Conservation (phyloP, 2,797 vertebrate species). For the Eptatretus atami region DNA sequence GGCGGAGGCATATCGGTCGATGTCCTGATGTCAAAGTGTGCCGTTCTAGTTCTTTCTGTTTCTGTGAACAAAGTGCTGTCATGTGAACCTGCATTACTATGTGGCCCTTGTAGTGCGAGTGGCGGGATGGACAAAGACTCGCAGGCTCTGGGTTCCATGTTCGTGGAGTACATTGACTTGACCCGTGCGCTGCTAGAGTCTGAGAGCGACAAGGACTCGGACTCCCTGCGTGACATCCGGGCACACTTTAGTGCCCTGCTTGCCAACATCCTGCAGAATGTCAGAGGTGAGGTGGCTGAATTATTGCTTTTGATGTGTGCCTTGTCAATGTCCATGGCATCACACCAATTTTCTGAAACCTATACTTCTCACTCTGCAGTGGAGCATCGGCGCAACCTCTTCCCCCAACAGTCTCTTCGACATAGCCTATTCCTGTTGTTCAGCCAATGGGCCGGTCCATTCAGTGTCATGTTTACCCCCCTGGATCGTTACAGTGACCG, state of each 20-base stretch:
- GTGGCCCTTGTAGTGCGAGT: slow-evolving; percentile 28
- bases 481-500: slow-evolving; percentile 91
- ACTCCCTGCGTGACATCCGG: slow-evolving; percentile 76
- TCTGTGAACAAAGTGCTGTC: no score
- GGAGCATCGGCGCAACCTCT: slow-evolving; percentile 82
- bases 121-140: slow-evolving; percentile 82
- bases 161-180: slow-evolving; percentile 86
- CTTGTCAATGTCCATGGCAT: no score
- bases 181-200: slow-evolving; percentile 80
- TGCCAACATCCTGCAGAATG: slow-evolving; percentile 96
- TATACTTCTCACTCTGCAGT: slow-evolving; percentile 19
- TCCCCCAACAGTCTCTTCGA: slow-evolving; percentile 83
- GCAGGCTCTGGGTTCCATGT: slow-evolving; percentile 71
- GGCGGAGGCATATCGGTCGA: no score
- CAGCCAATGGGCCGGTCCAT: slow-evolving; percentile 98
- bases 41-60: no score
- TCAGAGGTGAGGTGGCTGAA: slow-evolving; percentile 33
- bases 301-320: no score
- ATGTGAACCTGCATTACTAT: no score
- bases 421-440: slow-evolving; percentile 97
- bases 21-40: no score
- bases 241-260: slow-evolving; percentile 98
- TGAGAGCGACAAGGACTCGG: slow-evolving; percentile 95
- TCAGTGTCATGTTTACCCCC: slow-evolving; percentile 98
- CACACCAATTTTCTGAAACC: background rate